Evolutionary conservation across 1,140 invertebrate genomes (phyloP).

Genomic region (Panagrolaimus sp.): DNA sequence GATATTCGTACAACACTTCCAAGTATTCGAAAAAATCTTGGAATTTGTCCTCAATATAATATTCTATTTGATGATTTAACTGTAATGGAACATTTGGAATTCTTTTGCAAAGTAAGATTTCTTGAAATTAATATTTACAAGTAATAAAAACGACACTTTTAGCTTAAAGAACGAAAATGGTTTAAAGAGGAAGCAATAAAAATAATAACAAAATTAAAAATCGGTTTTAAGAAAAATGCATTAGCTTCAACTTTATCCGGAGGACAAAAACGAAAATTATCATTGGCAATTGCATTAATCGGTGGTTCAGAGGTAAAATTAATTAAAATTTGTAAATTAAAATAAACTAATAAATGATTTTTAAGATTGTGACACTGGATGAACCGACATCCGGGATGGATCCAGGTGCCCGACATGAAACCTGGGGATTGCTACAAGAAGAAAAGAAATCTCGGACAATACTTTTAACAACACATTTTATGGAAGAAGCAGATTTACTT

Average conservation of each 20-base stretch:
- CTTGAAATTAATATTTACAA: conserved; percentile 63
- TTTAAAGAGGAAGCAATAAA: conserved; percentile 11
- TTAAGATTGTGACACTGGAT: conserved; percentile 72
- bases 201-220: not conserved
- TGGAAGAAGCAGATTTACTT: conserved; percentile 68
- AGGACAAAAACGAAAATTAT: conserved; percentile 79
- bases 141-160: conserved; percentile 63
- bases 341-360: no score
- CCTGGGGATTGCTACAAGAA: conserved; percentile 65
- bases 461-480: conserved; percentile 69
- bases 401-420: conserved; percentile 72
- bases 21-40: conserved; percentile 64
- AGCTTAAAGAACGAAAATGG: conserved; percentile 60
- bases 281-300: conserved; percentile 72
- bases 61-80: conserved; percentile 65
- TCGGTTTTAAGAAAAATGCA: not conserved
- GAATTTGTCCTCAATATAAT: conserved; percentile 69
- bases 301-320: conserved; percentile 60
- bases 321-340: not conserved
- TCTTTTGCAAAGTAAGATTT: conserved; percentile 63
- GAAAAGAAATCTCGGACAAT: conserved; percentile 67
- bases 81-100: conserved; percentile 65
- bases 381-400: conserved; percentile 93
- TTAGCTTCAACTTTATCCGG: conserved; percentile 64
- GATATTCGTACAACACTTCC: conserved; percentile 66